Conservation (phyloP, 2,888 invertebrate species). For the Drosophila aldrichi region DNA sequence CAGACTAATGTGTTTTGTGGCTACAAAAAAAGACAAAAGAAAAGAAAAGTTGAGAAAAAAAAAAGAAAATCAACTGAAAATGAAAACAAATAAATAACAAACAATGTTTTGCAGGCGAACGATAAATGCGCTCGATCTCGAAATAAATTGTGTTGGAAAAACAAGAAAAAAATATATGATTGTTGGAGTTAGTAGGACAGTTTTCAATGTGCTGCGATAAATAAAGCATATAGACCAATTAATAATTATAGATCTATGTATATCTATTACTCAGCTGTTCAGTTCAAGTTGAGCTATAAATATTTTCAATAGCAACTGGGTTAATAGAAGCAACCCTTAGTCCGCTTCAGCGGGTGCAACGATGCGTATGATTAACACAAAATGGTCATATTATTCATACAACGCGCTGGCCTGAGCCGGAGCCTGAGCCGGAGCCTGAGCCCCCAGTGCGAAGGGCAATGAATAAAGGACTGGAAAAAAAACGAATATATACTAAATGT, state of each 20-base stretch:
- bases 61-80: slow-evolving; percentile 14
- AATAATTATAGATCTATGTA: background rate
- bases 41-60: background rate
- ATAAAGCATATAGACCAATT: background rate
- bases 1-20: slow-evolving; percentile 68
- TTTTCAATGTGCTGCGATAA: background rate
- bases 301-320: background rate
- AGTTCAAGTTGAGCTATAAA: slow-evolving; percentile 18
- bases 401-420: slow-evolving; percentile 23
- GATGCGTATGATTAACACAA: slow-evolving; percentile 75
- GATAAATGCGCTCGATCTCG: slow-evolving; percentile 49
- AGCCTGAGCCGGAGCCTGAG: slow-evolving; percentile 1
- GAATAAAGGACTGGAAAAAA: slow-evolving; percentile 8
- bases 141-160: slow-evolving; percentile 26
- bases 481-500: slow-evolving; percentile 1
- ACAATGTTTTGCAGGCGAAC: slow-evolving; percentile 18
- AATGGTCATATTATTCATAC: slow-evolving; percentile 59
- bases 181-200: background rate
- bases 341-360: slow-evolving; percentile 44
- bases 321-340: background rate
- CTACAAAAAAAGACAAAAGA: slow-evolving; percentile 1
- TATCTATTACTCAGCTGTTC: background rate
- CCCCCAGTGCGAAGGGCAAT: slow-evolving; percentile 11
- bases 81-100: slow-evolving; percentile 41
- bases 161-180: slow-evolving; percentile 1